Evolutionary conservation across 2,113 vertebrate species (phyloP), one percentile per base, ranked within the genome.

Genomic region (Alligator mississippiensis): DNA sequence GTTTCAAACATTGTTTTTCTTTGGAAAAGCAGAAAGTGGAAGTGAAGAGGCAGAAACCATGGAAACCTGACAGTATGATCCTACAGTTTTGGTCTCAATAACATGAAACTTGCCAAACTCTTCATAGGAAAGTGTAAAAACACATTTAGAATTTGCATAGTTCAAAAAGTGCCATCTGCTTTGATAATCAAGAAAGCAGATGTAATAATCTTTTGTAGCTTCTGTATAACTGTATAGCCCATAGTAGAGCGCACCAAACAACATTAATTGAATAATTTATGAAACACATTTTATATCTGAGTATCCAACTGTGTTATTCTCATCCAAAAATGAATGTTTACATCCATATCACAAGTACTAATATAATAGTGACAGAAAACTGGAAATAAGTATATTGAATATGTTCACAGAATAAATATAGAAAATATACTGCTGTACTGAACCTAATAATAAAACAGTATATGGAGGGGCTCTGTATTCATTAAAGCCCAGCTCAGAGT

Each of bases 101-200:
- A 93, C 89, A 63, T 93, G 78, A 95, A 88, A 83, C 77, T 91
- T 87, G 79, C 82, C 89, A 97, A 94, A 72, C 27, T 93, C 93
- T 88, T 77, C 58, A 59, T 94, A 95, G 78, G 83, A 90, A 88
- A 83, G 85, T 85, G 60, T 70, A 30, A 91, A 88, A 28, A 4
- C 88, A 76, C 70, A 92, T 96, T 92, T 83, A 95, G 77, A 92
- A 87, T 95, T 92, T 92, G 80, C 64, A 77, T 66, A 95, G 88
- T 93, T 97, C 94, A 96, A 90, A 93, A 94, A 57, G 85, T 89
- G 90, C 77, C 89, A 93, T 93, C 82, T 91, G 82, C 88, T 93
- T 80, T 54, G 82, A 83, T 77, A 92, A 87, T 28, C 91, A 59
- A 34, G 19, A 72, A 72, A 18, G 38, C 68, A 72, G 68, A 70